Evolutionary conservation across 2,888 invertebrate species (phyloP), one percentile per base, ranked within the genome.

Genomic region (Melipona beecheii): DNA sequence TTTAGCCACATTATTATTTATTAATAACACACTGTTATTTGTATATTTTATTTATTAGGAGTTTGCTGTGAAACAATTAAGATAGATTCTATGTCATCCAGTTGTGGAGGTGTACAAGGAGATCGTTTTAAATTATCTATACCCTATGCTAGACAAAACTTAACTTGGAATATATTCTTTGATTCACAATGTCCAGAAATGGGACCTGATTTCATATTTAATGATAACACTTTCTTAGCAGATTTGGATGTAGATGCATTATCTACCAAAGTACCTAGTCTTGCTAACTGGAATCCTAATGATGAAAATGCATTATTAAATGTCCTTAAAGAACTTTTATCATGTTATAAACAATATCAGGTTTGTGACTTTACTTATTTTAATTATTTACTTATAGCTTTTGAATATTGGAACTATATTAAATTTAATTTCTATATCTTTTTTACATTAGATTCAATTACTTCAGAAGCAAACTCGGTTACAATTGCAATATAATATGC

Each of bases 121-220:
- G 96, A 95, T 92, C 95, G 96, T 90, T 96, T 97, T 90, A 95
- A 95, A 64, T 91, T 97, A 71, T 95, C 96, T 27, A 95, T 97
- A 75, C 97, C 97, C 0, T 97, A 96, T 93, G 97, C 97, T 83
- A 96, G 96, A 3, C 96, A 96, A 86, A 95, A 95, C 82, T 93
- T 97, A 6, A 95, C 95, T 87, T 97, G 97, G 97, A 96, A 97
- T 91, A 95, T 97, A 21, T 94, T 97, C 81, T 97, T 97, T 94
- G 96, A 97, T 92, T 94, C 95, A 0, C 94, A 95, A 24, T 94
- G 95, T 70, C 96, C 96, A 11, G 96, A 96, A 93, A 96, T 96
- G 91, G 96, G 97, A 9, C 97, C 97, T 1, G 97, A 97, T 93
- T 97, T 97, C 92, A 95, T 96, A 90, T 97, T 97, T 93, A 96